Percentiles rank a stretch among this genome's conserved stretches.
Conservation (phyloP, 2,888 invertebrate species). For the Malacosoma neustria region DNA sequence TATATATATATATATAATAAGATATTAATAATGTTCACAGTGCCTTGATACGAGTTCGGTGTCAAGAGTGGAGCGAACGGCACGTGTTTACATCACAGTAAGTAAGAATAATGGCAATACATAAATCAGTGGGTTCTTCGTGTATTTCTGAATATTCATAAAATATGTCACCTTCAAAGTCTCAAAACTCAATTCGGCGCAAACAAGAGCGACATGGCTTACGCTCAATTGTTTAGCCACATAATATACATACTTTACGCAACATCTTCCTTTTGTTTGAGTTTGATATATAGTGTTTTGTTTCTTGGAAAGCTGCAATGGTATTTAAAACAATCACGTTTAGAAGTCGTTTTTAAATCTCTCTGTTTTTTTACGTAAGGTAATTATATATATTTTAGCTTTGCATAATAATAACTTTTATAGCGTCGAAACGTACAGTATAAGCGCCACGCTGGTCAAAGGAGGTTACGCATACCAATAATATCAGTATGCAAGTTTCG, state of each 20-base stretch:
- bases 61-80: slow-evolving; percentile 29
- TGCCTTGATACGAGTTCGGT: slow-evolving; percentile 14
- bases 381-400: too few species aligned
- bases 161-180: slow-evolving; percentile 41
- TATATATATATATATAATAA: not conserved
- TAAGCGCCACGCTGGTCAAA: too few species aligned
- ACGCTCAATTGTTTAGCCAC: slow-evolving; percentile 21
- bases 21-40: not conserved
- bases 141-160: slow-evolving; percentile 55
- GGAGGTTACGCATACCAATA: too few species aligned
- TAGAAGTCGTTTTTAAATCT: too few species aligned
- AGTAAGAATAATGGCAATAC: slow-evolving; percentile 56
- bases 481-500: too few species aligned
- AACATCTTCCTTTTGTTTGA: not conserved
- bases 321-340: too few species aligned
- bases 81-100: slow-evolving; percentile 59
- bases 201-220: slow-evolving; percentile 25
- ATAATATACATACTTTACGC: slow-evolving; percentile 7
- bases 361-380: too few species aligned
- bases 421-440: too few species aligned
- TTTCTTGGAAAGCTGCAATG: too few species aligned
- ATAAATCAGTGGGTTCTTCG: slow-evolving; percentile 61
- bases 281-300: too few species aligned
- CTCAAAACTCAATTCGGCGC: slow-evolving; percentile 31
- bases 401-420: too few species aligned